Percentiles rank a stretch among this genome's conserved stretches.
These are phyloP conservation scores for Papilio demoleus DNA, from an alignment of 2,888 invertebrate genomes.

Conservation along the genomic window DNA sequence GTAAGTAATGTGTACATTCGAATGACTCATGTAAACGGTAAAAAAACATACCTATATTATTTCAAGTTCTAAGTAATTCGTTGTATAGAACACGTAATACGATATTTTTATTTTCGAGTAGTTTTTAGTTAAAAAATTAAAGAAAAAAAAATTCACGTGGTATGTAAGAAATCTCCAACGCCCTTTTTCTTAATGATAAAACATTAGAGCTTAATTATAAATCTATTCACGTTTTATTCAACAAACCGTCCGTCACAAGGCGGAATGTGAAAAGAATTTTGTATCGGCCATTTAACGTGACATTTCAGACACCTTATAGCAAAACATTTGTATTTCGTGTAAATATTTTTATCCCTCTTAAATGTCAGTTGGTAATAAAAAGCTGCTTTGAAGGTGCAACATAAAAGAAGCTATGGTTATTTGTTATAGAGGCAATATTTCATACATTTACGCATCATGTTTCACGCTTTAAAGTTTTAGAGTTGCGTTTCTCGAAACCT, in stretches of 20 bases:
- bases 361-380: conserved; percentile 32
- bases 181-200: background rate
- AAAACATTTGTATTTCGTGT: conserved; percentile 38
- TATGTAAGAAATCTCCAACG: background rate
- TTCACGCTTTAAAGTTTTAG: background rate
- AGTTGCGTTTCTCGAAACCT: conserved; percentile 9
- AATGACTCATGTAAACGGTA: background rate
- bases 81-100: background rate
- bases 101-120: no score
- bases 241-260: conserved; percentile 50
- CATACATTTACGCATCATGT: background rate
- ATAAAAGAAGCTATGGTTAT: background rate
- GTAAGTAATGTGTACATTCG: background rate
- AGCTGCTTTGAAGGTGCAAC: conserved; percentile 19
- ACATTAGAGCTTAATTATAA: conserved; percentile 55
- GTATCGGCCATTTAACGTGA: conserved; percentile 53
- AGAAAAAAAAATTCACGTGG: no score
- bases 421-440: conserved; percentile 19
- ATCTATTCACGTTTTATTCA: conserved; percentile 64
- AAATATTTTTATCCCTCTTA: conserved; percentile 28
- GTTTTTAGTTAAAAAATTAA: no score
- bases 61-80: background rate
- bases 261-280: conserved; percentile 53
- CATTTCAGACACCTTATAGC: conserved; percentile 64
- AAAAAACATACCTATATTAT: background rate